Evolutionary conservation across 2,797 vertebrate species (phyloP).

Genomic region (Pseudotriccus pelzelni): DNA sequence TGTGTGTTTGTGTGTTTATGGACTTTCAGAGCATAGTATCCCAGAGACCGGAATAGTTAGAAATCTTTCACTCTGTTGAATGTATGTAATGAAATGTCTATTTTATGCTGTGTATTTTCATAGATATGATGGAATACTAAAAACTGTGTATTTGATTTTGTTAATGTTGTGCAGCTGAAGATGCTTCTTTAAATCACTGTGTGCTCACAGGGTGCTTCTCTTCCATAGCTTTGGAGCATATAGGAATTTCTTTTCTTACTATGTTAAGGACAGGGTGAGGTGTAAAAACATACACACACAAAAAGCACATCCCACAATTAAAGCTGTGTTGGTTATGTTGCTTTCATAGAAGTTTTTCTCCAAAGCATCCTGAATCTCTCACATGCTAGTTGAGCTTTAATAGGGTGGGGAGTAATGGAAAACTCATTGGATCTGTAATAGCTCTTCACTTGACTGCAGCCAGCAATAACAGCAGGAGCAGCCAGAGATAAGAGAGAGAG

Average conservation of each 20-base stretch:
- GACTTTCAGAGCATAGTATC: conserved; percentile 38
- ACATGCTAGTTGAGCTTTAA: conserved; percentile 88
- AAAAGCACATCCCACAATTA: conserved; percentile 78
- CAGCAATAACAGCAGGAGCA: conserved; percentile 92
- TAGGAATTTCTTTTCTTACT: conserved; percentile 55
- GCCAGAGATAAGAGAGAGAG: conserved; percentile 90
- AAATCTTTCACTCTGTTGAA: conserved; percentile 45
- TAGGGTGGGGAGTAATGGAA: conserved; percentile 93
- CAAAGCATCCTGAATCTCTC: conserved; percentile 80
- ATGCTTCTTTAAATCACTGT: conserved; percentile 68
- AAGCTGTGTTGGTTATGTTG: conserved; percentile 74
- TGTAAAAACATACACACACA: conserved; percentile 65
- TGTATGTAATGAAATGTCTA: conserved; percentile 46
- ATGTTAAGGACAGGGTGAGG: conserved; percentile 65
- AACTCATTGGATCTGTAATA: conserved; percentile 95
- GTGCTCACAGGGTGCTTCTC: conserved; percentile 25
- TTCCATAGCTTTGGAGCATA: conserved; percentile 48
- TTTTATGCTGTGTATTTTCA: conserved; percentile 46
- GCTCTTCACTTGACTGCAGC: conserved; percentile 97
- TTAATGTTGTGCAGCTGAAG: conserved; percentile 59
- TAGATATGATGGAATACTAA: neutral
- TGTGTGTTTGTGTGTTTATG: conserved; percentile 28
- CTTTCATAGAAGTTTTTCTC: conserved; percentile 78
- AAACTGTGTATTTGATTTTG: conserved; percentile 53
- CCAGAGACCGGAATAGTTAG: neutral